Conservation (phyloP, 2,888 invertebrate genomes). For the Apodemia mormo region DNA sequence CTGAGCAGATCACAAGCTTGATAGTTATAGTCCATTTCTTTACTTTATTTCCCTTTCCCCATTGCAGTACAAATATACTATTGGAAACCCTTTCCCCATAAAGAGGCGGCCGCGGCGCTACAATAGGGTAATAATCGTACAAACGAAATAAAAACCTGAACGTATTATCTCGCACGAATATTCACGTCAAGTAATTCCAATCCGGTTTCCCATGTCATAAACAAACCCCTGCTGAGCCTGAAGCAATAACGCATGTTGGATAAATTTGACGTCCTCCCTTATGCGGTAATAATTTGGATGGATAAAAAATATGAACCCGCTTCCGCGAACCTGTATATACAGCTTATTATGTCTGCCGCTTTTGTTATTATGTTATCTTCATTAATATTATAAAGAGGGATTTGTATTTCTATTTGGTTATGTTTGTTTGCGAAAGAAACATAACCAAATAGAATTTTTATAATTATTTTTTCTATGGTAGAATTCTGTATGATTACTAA, state of each 20-base stretch:
- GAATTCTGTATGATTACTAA: too few relatives aligned
- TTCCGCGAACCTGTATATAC: not conserved
- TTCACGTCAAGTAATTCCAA: conserved; percentile 14
- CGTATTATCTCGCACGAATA: conserved; percentile 13
- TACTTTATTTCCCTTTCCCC: not conserved
- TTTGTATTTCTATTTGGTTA: too few relatives aligned
- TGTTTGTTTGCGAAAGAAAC: too few relatives aligned
- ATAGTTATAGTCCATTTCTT: not conserved
- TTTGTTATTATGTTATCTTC: not conserved
- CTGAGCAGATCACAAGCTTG: not conserved
- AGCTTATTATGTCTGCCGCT: not conserved
- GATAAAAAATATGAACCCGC: conserved; percentile 13
- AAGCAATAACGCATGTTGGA: conserved; percentile 14
- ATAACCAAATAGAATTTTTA: too few relatives aligned
- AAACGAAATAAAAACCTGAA: conserved; percentile 12
- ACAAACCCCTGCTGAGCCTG: conserved; percentile 13
- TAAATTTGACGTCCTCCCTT: conserved; percentile 11
- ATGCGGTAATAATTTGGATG: not conserved
- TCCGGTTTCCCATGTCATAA: conserved; percentile 12
- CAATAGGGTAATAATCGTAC: conserved; percentile 14
- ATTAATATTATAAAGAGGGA: too few relatives aligned
- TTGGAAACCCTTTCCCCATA: conserved; percentile 9
- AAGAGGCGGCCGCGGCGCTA: conserved; percentile 3
- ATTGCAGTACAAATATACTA: not conserved
- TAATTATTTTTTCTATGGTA: too few relatives aligned